Evolutionary conservation across 2,888 invertebrate genomes (phyloP), one percentile per base, ranked within the genome.

Genomic region (Phalangium opilio): DNA sequence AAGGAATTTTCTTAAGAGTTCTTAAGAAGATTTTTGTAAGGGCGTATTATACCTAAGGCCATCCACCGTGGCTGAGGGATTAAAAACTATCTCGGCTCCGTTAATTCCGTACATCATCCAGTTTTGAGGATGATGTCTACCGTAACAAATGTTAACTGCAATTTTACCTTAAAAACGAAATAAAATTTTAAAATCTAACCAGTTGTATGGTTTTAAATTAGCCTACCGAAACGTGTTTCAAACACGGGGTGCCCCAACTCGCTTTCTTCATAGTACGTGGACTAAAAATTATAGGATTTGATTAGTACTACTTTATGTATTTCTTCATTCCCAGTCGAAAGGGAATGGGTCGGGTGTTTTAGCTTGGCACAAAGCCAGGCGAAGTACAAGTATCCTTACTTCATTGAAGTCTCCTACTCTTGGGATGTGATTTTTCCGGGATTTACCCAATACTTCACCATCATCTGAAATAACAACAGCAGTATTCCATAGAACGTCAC

Each of bases 351-450:
- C n/a, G n/a, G n/a, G n/a, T n/a, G n/a, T n/a, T n/a, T n/a, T n/a
- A n/a, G n/a, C n/a, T n/a, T n/a, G n/a, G n/a, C n/a, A n/a, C n/a
- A n/a, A n/a, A n/a, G n/a, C n/a, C n/a, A n/a, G n/a, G n/a, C n/a
- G n/a, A n/a, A n/a, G n/a, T n/a, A n/a, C n/a, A n/a, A n/a, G n/a
- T n/a, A n/a, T n/a, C n/a, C 48, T 43, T 52, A 71, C 72, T 64
- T 98, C 98, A 63, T 91, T 95, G 64, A 95, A 98, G 66, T 95
- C 95, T 0, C 93, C 95, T 21, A 93, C 83, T 55, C 95, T 75
- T 0, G 98, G 98, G 58, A 98, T 86, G 66, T 98, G 98, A 67
- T 98, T 98, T 65, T 98, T 98, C n/a, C 96, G 75, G 60, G 91
- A 85, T 69, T 91, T 95, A 1, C 98, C 98, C 57, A 96, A 63